Percentiles rank a stretch among this genome's conserved stretches.
Conservation (phyloP, 2,797 vertebrate genomes). For the Brachymystax lenok region DNA sequence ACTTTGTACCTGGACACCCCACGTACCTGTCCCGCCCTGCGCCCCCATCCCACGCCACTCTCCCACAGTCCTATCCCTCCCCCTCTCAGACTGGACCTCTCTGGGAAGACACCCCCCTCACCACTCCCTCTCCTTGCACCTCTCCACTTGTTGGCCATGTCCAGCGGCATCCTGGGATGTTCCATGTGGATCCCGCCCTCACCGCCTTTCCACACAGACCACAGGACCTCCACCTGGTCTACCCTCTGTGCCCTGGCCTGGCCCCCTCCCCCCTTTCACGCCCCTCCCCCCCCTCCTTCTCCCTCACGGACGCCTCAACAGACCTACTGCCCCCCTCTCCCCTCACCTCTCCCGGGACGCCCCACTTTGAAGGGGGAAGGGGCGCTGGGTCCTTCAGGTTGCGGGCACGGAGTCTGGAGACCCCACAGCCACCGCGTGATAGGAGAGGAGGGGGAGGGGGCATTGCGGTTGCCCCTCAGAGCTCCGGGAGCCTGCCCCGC, state of each 20-base stretch:
- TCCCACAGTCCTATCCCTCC: slow-evolving; percentile 44
- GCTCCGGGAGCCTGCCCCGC: slow-evolving; percentile 56
- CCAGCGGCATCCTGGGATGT: slow-evolving; percentile 46
- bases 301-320: slow-evolving; percentile 12
- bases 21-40: slow-evolving; percentile 42
- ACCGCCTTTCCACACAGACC: slow-evolving; percentile 41
- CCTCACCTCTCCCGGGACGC: slow-evolving; percentile 43
- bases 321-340: slow-evolving; percentile 47
- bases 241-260: slow-evolving; percentile 25
- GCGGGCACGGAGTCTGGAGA: slow-evolving; percentile 55
- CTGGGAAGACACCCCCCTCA: slow-evolving; percentile 58
- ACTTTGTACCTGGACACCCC: slow-evolving; percentile 59
- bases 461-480: slow-evolving; percentile 31
- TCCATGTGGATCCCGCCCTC: slow-evolving; percentile 34
- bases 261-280: slow-evolving; percentile 23
- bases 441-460: slow-evolving; percentile 26
- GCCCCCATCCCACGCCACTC: slow-evolving; percentile 37
- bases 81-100: slow-evolving; percentile 51
- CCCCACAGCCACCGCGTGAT: slow-evolving; percentile 34
- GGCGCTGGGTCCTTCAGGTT: slow-evolving; percentile 38
- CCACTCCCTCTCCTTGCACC: slow-evolving; percentile 47
- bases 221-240: slow-evolving; percentile 57
- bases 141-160: slow-evolving; percentile 17
- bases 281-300: slow-evolving; percentile 25
- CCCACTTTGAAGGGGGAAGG: slow-evolving; percentile 32